A percentile compares a stretch with the other conserved stretches of the same genome.
Evolutionary conservation across 2,113 vertebrate species (phyloP).

Genomic region (Mormyrus lacerda): DNA sequence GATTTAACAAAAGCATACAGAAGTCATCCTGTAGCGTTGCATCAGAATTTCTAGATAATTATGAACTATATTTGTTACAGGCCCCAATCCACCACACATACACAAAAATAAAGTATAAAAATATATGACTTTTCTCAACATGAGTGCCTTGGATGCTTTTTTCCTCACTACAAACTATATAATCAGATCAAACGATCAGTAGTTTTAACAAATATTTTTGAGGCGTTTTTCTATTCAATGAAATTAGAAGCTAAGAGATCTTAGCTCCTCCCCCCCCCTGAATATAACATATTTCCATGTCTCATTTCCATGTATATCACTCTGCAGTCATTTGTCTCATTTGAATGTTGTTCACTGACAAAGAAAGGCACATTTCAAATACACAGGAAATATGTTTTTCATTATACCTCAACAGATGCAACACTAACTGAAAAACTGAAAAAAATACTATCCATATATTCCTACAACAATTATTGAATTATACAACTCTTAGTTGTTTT

Average conservation of each 20-base stretch:
- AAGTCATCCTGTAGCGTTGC: background rate
- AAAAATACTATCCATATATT: background rate
- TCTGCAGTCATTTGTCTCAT: background rate
- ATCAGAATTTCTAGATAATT: background rate
- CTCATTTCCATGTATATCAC: background rate
- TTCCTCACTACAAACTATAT: background rate
- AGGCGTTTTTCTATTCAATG: background rate
- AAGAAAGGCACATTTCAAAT: background rate
- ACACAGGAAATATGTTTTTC: background rate
- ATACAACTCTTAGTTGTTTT: background rate
- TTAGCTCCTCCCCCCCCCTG: background rate
- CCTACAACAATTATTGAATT: background rate
- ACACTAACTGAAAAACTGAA: background rate
- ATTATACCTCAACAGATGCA: background rate
- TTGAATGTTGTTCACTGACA: background rate
- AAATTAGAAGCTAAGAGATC: background rate
- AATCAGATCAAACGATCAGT: slow-evolving; percentile 10
- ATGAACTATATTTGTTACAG: background rate
- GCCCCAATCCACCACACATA: slow-evolving; percentile 38
- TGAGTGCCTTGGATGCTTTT: slow-evolving; percentile 24
- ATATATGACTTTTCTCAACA: slow-evolving; percentile 39
- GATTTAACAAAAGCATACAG: slow-evolving; percentile 8
- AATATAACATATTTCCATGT: background rate
- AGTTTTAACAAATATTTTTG: slow-evolving; percentile 14
- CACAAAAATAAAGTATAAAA: slow-evolving; percentile 33